Conservation (phyloP, 2,113 vertebrate genomes). For the Phalacrocorax aristotelis region DNA sequence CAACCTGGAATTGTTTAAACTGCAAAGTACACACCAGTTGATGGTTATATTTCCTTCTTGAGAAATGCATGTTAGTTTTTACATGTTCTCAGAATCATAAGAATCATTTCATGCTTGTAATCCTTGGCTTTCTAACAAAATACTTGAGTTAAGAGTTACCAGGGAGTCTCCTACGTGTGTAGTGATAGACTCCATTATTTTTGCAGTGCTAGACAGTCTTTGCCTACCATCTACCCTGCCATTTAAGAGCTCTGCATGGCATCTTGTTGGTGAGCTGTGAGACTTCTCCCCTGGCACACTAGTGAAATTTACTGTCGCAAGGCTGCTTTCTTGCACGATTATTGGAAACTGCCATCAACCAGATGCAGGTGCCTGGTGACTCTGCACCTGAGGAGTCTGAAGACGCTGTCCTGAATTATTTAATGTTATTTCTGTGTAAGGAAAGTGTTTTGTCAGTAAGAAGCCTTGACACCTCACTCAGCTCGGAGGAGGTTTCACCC, state of each 20-base stretch:
- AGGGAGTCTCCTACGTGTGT: background rate
- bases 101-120: background rate
- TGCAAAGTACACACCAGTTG: background rate
- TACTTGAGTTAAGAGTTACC: background rate
- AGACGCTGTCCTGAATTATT: background rate
- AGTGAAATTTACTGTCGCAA: background rate
- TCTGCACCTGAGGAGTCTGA: accelerated
- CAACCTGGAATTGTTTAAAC: background rate
- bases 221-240: background rate
- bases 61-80: background rate
- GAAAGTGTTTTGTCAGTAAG: background rate
- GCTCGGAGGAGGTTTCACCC: background rate
- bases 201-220: background rate
- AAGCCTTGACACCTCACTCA: background rate
- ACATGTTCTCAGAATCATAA: background rate
- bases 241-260: background rate
- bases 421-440: background rate
- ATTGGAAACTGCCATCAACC: background rate
- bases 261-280: background rate
- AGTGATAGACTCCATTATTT: background rate
- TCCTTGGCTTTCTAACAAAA: background rate
- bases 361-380: background rate
- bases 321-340: background rate
- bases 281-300: background rate
- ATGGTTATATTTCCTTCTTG: background rate